Evolutionary conservation across 1,140 invertebrate genomes (phyloP), one percentile per base, ranked within the genome.

Genomic region (Gonioctena quinquepunctata): DNA sequence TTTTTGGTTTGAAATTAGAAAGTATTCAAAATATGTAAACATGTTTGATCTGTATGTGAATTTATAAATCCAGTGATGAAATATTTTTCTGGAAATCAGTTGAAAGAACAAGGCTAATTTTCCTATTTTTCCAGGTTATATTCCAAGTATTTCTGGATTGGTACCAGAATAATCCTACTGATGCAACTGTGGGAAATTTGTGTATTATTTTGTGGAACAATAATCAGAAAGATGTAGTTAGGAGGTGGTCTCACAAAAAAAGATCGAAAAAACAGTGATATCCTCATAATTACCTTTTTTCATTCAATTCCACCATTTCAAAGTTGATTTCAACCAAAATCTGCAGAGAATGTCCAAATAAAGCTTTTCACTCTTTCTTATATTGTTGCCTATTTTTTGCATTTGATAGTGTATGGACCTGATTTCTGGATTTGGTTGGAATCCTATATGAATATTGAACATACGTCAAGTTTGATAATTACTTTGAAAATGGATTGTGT

Each of bases 201-300:
- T 25, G 48, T 26, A 52, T 7, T 27, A 66, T 66, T 66, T 66
- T 66, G n/a, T 66, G 63, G 63, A 18, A 52, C 7, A 52, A 52
- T 26, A 56, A 66, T 49, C 63, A 66, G 54, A 66, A 66, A 66
- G 63, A 66, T 66, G 63, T 66, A 23, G 63, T 66, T 26, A 27
- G n/a, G 11, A 66, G 23, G 33, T 56, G 48, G 50, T 54, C 63
- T 27, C 28, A 6, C 1, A 62, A 27, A 21, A 62, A 27, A 48
- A 27, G 42, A n/a, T 62, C 21, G n/a, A 23, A 19, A 23, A 56
- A 56, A 56, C 19, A 56, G 22, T 56, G 16, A 42, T 4, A 42
- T 42, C 16, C 33, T n/a, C 11, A 42, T 13, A n/a, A 11, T 5
- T 4, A 8, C 8, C 11, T 13, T 42, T 42, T n/a, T 42, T 1